Evolutionary conservation across 2,797 vertebrate species (phyloP).

Genomic region (Acanthopagrus latus): DNA sequence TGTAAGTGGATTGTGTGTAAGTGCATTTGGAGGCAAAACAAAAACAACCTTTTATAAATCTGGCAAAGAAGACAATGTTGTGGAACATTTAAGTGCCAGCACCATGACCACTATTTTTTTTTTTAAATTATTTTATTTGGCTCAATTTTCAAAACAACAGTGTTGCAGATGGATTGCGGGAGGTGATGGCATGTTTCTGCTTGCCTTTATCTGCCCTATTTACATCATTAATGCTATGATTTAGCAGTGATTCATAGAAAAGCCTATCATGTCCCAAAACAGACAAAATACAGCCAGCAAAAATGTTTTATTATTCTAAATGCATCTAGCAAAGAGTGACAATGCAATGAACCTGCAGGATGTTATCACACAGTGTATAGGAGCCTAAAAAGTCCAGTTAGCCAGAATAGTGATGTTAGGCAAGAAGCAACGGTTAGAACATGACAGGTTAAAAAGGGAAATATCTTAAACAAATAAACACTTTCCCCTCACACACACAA

Average conservation of each 20-base stretch:
- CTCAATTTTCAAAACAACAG: conserved; percentile 16
- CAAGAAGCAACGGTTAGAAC: conserved; percentile 55
- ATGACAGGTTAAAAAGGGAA: conserved; percentile 48
- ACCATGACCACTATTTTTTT: no score
- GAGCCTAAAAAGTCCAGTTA: conserved; percentile 44
- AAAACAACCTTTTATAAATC: no score
- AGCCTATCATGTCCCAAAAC: conserved; percentile 1
- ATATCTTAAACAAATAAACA: conserved; percentile 20
- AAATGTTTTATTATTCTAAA: not conserved
- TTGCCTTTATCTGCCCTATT: not conserved
- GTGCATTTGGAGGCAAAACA: no score
- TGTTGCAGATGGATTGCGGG: not conserved
- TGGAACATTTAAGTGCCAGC: no score
- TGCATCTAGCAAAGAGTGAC: not conserved
- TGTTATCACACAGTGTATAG: conserved; percentile 37
- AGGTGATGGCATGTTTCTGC: conserved; percentile 12
- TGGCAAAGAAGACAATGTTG: no score
- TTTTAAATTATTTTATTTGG: no score
- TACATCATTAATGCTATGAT: not conserved
- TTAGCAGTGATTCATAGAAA: not conserved
- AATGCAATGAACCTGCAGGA: conserved; percentile 17
- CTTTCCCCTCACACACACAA: conserved; percentile 33
- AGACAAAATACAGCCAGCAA: not conserved
- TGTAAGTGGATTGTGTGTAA: no score
- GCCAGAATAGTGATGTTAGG: conserved; percentile 54